Base-by-base conservation (phyloP, 2,797 vertebrate genomes). In the Tamandua tetradactyla region DNA sequence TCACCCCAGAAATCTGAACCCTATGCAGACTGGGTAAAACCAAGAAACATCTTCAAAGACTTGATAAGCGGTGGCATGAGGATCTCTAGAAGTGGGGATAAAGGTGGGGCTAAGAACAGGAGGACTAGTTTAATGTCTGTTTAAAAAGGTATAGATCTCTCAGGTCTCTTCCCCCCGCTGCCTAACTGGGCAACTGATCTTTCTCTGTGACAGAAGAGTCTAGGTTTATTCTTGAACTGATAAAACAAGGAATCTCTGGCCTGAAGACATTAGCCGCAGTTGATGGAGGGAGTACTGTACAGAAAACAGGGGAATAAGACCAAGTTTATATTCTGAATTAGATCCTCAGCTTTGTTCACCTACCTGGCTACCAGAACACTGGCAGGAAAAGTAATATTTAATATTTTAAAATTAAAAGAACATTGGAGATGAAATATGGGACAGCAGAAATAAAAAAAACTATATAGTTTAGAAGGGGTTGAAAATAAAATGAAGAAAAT, bases 401-500 rank as follows among this genome's bases (percentile, higher is more conserved):
- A 59, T 92, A 61, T 25, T 68, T 47, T 47, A 47, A 47, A 47
- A 47, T 47, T 59, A 57, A 88, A 2, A 59, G 42, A 83, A 20
- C 49, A 17, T 72, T 91, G 47, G 55, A 91, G 78, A 74, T 85
- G 81, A 42, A 82, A 87, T 81, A 17, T 66, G 37, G 8, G n/a
- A 59, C 52, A 32, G 25, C 25, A 72, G 49, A 94, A 81, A 88
- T 52, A 37, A 84, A 76, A 81, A 57, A 52, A 37, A 68, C 7
- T n/a, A n/a, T n/a, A n/a, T n/a, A n/a, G n/a, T 27, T 5, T 23
- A 20, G 42, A 83, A 75, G 20, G 1, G 18, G 32, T 74, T 66
- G 91, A 59, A 87, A n/a, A 68, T 49, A 82, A 91, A 88, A 87
- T 61, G 57, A 72, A 69, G 30, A 87, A 69, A 91, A 72, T 35